A percentile compares a stretch with the other conserved stretches of the same genome.
Conservation (phyloP, 2,888 invertebrate genomes). For the Hypomecis punctinalis region DNA sequence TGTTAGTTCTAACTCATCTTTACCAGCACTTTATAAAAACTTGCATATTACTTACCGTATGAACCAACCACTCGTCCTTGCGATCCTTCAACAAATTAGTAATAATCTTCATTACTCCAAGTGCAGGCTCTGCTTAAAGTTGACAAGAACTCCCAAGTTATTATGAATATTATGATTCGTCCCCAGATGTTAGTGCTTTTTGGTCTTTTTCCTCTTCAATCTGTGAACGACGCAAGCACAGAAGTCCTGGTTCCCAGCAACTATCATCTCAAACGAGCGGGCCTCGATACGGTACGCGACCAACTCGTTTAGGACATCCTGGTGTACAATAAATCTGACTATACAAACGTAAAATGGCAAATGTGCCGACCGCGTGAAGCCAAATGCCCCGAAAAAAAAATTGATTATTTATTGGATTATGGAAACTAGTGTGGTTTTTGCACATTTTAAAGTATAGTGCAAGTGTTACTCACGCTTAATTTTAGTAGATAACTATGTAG, state of each 20-base stretch:
- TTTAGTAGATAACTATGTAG: too few species aligned
- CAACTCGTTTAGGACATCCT: slow-evolving; percentile 63
- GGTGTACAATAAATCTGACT: slow-evolving; percentile 23
- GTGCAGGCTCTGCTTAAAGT: too few species aligned
- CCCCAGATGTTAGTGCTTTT: neutral
- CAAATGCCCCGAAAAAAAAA: too few species aligned
- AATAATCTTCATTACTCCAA: slow-evolving; percentile 64
- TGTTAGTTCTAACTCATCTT: too few species aligned
- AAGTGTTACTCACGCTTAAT: too few species aligned
- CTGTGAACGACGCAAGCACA: slow-evolving; percentile 57
- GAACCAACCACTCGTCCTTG: slow-evolving; percentile 67
- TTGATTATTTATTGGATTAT: too few species aligned
- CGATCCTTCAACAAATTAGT: slow-evolving; percentile 68
- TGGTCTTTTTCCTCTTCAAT: slow-evolving; percentile 36
- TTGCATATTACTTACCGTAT: slow-evolving; percentile 54
- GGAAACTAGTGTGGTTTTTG: too few species aligned
- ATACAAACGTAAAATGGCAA: too few species aligned
- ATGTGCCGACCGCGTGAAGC: too few species aligned
- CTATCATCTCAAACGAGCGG: slow-evolving; percentile 53
- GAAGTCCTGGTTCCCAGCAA: slow-evolving; percentile 51
- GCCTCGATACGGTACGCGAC: slow-evolving; percentile 62
- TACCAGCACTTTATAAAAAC: too few species aligned
- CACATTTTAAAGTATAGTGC: too few species aligned
- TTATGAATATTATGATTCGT: neutral
- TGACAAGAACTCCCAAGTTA: too few species aligned